Evolutionary conservation across 2,113 vertebrate species (phyloP).

Genomic region (Halcyon malimbica): DNA sequence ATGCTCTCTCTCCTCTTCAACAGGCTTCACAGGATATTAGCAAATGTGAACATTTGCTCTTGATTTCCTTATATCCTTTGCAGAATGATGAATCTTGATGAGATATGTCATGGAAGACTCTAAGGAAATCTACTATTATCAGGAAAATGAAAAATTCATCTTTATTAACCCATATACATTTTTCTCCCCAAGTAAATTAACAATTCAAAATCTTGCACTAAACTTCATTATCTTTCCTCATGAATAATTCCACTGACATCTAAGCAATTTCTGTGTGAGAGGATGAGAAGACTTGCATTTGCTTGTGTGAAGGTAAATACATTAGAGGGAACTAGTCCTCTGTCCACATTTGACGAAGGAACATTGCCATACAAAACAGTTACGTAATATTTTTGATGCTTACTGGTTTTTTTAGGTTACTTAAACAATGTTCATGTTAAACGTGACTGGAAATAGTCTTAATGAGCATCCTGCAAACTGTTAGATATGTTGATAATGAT

Average conservation of each 20-base stretch:
- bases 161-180: constrained; percentile 36
- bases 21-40: background rate
- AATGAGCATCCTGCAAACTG: background rate
- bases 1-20: background rate
- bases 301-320: constrained; percentile 12
- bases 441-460: background rate
- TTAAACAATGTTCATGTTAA: background rate
- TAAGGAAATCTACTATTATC: constrained; percentile 53
- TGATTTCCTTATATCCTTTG: constrained; percentile 14
- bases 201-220: constrained; percentile 49
- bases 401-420: background rate
- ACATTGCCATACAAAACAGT: background rate
- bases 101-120: constrained; percentile 25
- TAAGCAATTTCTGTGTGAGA: background rate
- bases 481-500: background rate
- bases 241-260: constrained; percentile 52
- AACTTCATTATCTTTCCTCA: constrained; percentile 61
- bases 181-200: constrained; percentile 3
- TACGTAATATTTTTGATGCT: background rate
- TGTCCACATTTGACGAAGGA: background rate
- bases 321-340: background rate
- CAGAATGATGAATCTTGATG: constrained; percentile 25
- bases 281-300: background rate
- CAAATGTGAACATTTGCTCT: constrained; percentile 8
- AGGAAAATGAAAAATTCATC: constrained; percentile 47